phyloP scores from a whole-genome alignment of 2,888 invertebrate genomes.

The Epiperipatus broadwayi region DNA sequence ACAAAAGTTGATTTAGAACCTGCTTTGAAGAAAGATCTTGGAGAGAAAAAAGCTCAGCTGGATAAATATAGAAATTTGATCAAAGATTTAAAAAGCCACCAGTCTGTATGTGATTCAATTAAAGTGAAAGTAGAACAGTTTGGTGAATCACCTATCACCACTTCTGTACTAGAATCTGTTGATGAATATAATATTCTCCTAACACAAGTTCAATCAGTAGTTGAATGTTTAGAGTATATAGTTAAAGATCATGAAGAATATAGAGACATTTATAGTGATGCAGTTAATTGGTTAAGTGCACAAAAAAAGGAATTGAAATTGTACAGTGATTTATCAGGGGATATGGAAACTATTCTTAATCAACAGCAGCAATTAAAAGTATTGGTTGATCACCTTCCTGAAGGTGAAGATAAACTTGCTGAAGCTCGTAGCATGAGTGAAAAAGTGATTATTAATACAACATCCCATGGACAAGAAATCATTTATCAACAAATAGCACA shows the following conservation, averaged over 20 bases:
- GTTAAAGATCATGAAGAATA: conserved; percentile 71
- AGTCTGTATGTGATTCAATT: too few species aligned
- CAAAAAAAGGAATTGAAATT: conserved; percentile 61
- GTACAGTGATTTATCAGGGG: conserved; percentile 68
- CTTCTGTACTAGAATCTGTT: too few species aligned
- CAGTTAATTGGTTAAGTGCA: conserved; percentile 64
- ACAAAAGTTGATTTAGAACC: conserved; percentile 48
- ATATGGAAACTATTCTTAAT: conserved; percentile 45
- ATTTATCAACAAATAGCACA: conserved; percentile 62
- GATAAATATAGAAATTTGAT: conserved; percentile 68
- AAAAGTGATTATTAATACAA: conserved; percentile 32
- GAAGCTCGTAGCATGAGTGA: conserved; percentile 53
- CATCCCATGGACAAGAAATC: conserved; percentile 38
- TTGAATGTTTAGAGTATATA: conserved; percentile 63
- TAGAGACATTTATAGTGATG: conserved; percentile 57
- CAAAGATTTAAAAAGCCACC: conserved; percentile 59
- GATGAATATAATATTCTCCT: too few species aligned
- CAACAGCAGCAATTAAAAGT: conserved; percentile 53
- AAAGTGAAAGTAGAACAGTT: too few species aligned
- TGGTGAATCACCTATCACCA: too few species aligned
- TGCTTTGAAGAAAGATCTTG: conserved; percentile 59
- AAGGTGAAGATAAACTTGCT: conserved; percentile 50
- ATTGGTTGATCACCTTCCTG: conserved; percentile 44
- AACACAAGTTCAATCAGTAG: too few species aligned
- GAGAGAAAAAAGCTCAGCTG: conserved; percentile 68